Base-by-base conservation (phyloP, 92 coral and sea anemone genomes). In the Parazoanthus atlanticus region DNA sequence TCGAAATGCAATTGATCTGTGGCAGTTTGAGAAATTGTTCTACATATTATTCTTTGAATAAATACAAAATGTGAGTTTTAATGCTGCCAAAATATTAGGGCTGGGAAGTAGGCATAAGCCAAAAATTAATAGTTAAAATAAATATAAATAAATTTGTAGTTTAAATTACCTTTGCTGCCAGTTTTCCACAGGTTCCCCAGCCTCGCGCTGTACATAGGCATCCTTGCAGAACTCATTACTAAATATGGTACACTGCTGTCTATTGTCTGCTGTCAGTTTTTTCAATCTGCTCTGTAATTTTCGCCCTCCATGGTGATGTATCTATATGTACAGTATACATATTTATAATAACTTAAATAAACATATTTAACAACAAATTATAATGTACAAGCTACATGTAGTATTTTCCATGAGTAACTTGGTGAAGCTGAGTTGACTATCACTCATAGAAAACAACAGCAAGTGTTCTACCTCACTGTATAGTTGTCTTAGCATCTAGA, bases 151-250 rank as follows among this genome's bases (percentile, higher is more conserved):
- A 21, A 23, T 61, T 61, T 21, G 69, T 3, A 61, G 69, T 52
- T 38, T 8, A 2, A 76, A 17, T 6, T 34, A 95, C 98, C 98
- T 95, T 87, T 91, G 91, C 31, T 92, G 94, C 98, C 98, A 95
- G 30, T 69, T 69, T 84, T 94, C 92, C 61, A 89, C 72, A 33
- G 93, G 54, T 89, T 95, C 98, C 36, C 98, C 93, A 34, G 96
- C 91, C 25, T 89, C 85, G 88, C 97, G 84, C 31, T 86, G 88
- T 26, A 73, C 80, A 79, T 95, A 94, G 28, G 96, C 96, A 36
- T 94, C 95, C 79, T 91, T 79, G 74, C 96, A 94, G 81, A 95
- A 95, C 92, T 95, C 98, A 92, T 95, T 95, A 66, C 95, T 92
- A 88, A 94, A 95, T 74, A 91, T 69, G 69, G 90, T 79, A 52